Evolutionary conservation across 2,888 invertebrate genomes (phyloP), one percentile per base, ranked within the genome.

Genomic region (Exocentrus adspersus): DNA sequence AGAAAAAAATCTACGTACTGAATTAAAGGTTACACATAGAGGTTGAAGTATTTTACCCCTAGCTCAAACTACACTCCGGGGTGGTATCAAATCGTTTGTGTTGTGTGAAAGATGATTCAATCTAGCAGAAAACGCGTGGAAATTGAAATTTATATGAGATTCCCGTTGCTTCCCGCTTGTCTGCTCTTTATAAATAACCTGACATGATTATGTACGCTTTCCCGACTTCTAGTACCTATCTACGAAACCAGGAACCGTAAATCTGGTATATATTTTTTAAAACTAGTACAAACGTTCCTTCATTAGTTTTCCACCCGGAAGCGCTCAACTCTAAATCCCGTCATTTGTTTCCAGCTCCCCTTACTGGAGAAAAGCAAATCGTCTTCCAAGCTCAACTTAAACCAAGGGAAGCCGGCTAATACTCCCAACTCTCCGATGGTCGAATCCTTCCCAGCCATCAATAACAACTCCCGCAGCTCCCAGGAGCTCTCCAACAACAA

Each of bases 381-480:
- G 60, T 76, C 81, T 53, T 79, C 80, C 62, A 69, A 81, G 64
- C 76, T 79, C 62, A 77, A 81, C 63, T 74, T 79, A 24, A 77
- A 80, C 30, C 66, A 78, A 63, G 75, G 78, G 48, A 80, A 81
- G 64, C 52, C 78, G 30, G 75, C 73, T 21, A 77, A 78, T 16
- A 80, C 79, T 6, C 80, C 81, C 28, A 70, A 75, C 46, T 79
- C 81, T 52, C 79, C 82, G 6, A 76, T 77, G 68, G 76, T 75
- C 32, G 80, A 81, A 62, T 71, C 78, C n/a, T 78, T 82, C 68
- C 81, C 82, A 17, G 76, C 78, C 24, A 81, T 82, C 65, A 82
- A 82, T 70, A 82, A 82, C 70, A 82, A 82, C 64, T 68, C 78
- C 24, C 75, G 78, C 56, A 76, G 73, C 51, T 62, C 78, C 56